Evolutionary conservation across 2,888 invertebrate species (phyloP).

Genomic region (Poecilus cupreus): DNA sequence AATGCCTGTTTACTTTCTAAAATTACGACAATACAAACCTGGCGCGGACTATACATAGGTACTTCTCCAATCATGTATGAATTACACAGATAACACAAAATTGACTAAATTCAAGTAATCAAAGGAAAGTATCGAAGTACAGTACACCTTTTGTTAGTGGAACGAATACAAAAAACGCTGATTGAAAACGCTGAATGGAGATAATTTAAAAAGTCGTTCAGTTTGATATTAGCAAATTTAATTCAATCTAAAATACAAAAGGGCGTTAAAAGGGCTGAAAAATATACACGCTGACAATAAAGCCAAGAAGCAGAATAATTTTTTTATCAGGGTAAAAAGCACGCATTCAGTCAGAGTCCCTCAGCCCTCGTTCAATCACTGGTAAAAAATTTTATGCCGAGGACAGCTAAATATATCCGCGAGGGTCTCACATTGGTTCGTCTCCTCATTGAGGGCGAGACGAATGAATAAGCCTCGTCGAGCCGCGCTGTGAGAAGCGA

Average conservation of each 20-base stretch:
- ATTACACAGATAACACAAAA: no score
- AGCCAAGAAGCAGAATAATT: conserved; percentile 48
- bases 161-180: not conserved
- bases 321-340: conserved; percentile 34
- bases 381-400: conserved; percentile 53
- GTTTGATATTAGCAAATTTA: conserved; percentile 30
- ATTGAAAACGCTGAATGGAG: conserved; percentile 1
- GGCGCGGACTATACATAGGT: no score
- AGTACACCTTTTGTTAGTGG: not conserved
- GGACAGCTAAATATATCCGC: conserved; percentile 56
- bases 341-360: not conserved
- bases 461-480: not conserved
- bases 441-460: not conserved
- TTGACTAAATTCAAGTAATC: no score
- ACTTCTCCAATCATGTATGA: no score
- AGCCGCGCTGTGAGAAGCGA: not conserved
- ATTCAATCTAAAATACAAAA: conserved; percentile 36
- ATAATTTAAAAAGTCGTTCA: conserved; percentile 4
- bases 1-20: no score
- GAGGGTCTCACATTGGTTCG: conserved; percentile 16
- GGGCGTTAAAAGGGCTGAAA: conserved; percentile 32
- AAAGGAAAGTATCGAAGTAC: not conserved
- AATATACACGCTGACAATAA: conserved; percentile 20
- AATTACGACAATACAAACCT: no score
- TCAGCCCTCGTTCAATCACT: conserved; percentile 49